Percentiles rank a stretch among this genome's conserved stretches.
These are phyloP conservation scores for Liasis olivaceus DNA, from an alignment of 2,797 vertebrate species.

Conservation along the genomic window DNA sequence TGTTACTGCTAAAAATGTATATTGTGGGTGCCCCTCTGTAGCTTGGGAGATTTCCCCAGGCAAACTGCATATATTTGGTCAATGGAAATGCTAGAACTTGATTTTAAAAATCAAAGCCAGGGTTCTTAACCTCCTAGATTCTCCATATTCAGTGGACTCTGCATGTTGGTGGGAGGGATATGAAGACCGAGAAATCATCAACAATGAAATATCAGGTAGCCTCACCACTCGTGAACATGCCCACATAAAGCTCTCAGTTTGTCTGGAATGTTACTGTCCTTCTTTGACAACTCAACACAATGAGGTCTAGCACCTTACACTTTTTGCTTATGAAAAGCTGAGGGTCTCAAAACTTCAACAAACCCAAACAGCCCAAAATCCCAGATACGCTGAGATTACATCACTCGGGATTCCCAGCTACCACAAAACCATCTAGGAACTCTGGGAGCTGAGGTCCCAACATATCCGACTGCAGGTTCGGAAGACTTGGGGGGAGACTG, in stretches of 20 bases:
- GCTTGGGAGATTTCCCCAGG: background rate
- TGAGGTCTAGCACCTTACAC: background rate
- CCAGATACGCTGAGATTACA: too few relatives aligned
- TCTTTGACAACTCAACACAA: background rate
- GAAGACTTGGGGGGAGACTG: too few relatives aligned
- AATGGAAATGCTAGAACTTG: background rate
- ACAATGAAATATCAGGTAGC: background rate
- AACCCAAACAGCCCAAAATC: background rate
- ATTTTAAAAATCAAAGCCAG: background rate
- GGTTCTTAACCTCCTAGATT: background rate
- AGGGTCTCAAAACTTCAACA: background rate
- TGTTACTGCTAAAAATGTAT: background rate
- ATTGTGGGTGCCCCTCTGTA: background rate
- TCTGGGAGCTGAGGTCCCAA: too few relatives aligned
- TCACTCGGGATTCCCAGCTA: too few relatives aligned
- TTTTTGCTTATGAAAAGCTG: background rate
- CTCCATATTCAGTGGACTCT: background rate
- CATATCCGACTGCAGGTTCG: too few relatives aligned
- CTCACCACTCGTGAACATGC: too few relatives aligned
- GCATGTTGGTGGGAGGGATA: background rate
- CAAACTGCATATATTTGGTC: background rate
- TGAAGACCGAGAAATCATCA: background rate
- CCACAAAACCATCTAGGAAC: too few relatives aligned
- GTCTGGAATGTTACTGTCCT: background rate
- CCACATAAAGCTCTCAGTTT: background rate